phyloP scores from a whole-genome alignment of 2,797 vertebrate genomes.

The Pteronotus mesoamericanus region DNA sequence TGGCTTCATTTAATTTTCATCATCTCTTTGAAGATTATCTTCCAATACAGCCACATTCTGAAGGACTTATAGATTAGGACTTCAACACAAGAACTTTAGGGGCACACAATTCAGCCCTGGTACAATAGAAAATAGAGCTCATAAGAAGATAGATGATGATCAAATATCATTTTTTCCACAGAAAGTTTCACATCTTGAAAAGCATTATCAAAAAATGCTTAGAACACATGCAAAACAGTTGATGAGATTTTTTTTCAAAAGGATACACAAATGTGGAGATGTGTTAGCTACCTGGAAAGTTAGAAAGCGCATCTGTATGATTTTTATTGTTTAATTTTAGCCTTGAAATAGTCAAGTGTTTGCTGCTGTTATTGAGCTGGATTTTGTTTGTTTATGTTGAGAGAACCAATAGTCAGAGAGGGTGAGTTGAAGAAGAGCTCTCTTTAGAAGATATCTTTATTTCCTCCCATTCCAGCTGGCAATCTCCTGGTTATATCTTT shows the following conservation, averaged over 20 bases:
- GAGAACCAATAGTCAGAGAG: background rate
- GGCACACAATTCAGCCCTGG: background rate
- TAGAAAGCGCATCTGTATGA: background rate
- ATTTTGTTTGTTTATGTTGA: background rate
- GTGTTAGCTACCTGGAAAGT: background rate
- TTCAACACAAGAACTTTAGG: background rate
- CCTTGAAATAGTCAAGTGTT: background rate
- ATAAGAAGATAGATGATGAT: background rate
- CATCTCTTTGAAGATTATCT: background rate
- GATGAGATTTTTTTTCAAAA: background rate
- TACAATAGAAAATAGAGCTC: background rate
- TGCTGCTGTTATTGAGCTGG: background rate
- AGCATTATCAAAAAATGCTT: background rate
- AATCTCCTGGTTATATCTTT: background rate
- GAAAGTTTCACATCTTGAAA: background rate
- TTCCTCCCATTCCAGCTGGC: background rate
- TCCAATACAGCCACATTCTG: background rate
- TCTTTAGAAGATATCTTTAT: background rate
- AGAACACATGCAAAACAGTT: background rate
- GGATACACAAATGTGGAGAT: background rate
- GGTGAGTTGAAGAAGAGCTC: background rate
- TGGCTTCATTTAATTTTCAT: background rate
- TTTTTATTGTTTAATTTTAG: background rate
- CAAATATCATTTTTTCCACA: background rate
- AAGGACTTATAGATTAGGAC: accelerated